These are phyloP conservation scores for Micronycteris hirsuta DNA, from an alignment of 2,113 vertebrate species.

Conservation along the genomic window DNA sequence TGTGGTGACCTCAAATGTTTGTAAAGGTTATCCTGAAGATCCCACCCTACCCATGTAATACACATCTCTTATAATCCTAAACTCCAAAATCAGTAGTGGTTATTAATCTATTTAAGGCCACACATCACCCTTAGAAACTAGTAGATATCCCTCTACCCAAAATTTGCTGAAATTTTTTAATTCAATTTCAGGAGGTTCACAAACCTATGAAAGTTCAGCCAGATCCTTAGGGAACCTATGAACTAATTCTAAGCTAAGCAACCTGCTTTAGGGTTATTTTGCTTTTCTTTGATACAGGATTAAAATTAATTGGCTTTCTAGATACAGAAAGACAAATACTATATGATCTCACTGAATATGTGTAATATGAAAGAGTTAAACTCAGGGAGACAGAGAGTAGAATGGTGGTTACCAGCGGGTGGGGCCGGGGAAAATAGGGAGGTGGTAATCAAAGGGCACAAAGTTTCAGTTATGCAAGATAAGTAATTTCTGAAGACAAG, in stretches of 20 bases:
- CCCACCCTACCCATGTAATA: not conserved
- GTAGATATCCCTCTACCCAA: not conserved
- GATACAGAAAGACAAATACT: not conserved
- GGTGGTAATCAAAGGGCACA: not conserved
- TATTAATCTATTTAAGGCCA: not conserved
- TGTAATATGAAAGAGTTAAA: not conserved
- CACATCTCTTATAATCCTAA: slow-evolving; percentile 2
- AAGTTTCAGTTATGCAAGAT: not conserved
- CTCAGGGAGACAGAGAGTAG: not conserved
- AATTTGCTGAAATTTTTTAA: not conserved
- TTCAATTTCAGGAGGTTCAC: not conserved
- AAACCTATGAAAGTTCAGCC: not conserved
- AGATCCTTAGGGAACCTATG: not conserved
- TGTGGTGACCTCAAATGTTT: not conserved
- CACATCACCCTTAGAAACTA: not conserved
- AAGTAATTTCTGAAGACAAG: not conserved
- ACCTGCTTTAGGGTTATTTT: not conserved
- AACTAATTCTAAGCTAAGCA: slow-evolving; percentile 28
- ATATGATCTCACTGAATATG: not conserved
- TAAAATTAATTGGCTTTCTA: slow-evolving; percentile 37
- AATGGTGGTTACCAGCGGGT: not conserved
- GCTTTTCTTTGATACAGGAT: slow-evolving; percentile 24
- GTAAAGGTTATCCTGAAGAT: not conserved
- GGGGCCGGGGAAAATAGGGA: not conserved
- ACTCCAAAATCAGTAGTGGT: not conserved